phyloP scores from a whole-genome alignment of 1,140 invertebrate species.

The Proctacanthus coquilletti region DNA sequence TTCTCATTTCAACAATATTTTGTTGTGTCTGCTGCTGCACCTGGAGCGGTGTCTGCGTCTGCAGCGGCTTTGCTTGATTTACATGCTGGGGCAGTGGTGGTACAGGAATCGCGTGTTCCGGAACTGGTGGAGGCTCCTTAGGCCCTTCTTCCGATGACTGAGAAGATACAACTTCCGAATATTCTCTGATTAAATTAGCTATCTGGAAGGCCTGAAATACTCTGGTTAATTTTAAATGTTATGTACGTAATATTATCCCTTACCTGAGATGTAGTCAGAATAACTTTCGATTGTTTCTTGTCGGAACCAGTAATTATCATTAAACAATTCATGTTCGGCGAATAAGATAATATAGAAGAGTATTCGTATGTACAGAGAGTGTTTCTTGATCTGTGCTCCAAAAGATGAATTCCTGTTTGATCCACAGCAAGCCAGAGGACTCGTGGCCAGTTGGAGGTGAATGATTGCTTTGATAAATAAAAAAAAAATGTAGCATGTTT shows the following conservation, averaged over 20 bases:
- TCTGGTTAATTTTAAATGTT: not conserved
- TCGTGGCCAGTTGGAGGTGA: slow-evolving; percentile 87
- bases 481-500: slow-evolving; percentile 4
- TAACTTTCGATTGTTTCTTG: slow-evolving; percentile 82
- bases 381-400: slow-evolving; percentile 75
- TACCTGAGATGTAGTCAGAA: slow-evolving; percentile 73
- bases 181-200: slow-evolving; percentile 82
- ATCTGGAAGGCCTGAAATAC: slow-evolving; percentile 74
- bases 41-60: slow-evolving; percentile 1
- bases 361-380: slow-evolving; percentile 82
- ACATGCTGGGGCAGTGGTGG: not conserved
- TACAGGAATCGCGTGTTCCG: not conserved
- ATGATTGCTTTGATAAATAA: slow-evolving; percentile 50
- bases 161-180: slow-evolving; percentile 69
- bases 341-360: slow-evolving; percentile 70
- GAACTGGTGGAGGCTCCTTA: not conserved
- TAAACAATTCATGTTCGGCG: slow-evolving; percentile 71
- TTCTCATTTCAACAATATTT: slow-evolving; percentile 1
- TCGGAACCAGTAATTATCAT: slow-evolving; percentile 80
- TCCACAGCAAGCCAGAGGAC: slow-evolving; percentile 84
- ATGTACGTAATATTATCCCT: slow-evolving; percentile 7
- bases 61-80: not conserved
- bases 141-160: slow-evolving; percentile 33
- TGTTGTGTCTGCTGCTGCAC: not conserved
- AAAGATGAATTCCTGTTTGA: slow-evolving; percentile 79